Evolutionary conservation across 2,888 invertebrate species (phyloP).

Genomic region (Aphidius colemani): DNA sequence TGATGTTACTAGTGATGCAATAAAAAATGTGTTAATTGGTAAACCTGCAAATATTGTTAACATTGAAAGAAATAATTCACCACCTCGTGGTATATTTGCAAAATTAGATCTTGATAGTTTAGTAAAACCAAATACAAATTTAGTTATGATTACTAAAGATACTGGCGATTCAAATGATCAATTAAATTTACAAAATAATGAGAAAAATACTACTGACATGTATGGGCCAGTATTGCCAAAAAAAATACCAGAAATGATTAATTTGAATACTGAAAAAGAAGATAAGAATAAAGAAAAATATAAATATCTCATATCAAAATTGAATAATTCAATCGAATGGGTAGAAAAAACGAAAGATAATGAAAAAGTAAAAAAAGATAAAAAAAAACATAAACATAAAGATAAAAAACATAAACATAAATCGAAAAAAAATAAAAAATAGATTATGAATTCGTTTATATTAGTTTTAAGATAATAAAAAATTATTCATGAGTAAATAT

Average conservation of each 20-base stretch:
- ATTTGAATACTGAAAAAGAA: background rate
- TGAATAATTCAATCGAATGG: conserved; percentile 43
- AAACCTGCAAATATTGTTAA: conserved; percentile 63
- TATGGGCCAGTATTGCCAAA: conserved; percentile 69
- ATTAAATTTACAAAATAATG: background rate
- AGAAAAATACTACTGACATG: conserved; percentile 43
- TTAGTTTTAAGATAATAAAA: background rate
- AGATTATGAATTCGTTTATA: conserved; percentile 1
- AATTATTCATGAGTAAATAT: background rate
- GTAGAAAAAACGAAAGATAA: conserved; percentile 40
- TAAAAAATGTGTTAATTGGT: conserved; percentile 49
- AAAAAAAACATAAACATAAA: conserved; percentile 53
- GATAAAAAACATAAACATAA: conserved; percentile 51
- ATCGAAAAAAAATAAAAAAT: conserved; percentile 48
- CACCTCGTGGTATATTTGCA: conserved; percentile 74
- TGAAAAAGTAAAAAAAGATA: conserved; percentile 52
- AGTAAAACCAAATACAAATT: conserved; percentile 35
- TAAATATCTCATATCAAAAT: conserved; percentile 42
- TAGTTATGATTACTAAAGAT: background rate
- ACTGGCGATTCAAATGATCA: background rate
- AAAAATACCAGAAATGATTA: conserved; percentile 42
- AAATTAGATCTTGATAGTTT: conserved; percentile 68
- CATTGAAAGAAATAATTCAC: conserved; percentile 69
- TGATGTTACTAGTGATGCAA: conserved; percentile 44
- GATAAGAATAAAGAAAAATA: conserved; percentile 35